Percentiles rank a stretch among this genome's conserved stretches.
phyloP scores from a whole-genome alignment of 1,140 invertebrate genomes.

The Alviniconcha marisindica region DNA sequence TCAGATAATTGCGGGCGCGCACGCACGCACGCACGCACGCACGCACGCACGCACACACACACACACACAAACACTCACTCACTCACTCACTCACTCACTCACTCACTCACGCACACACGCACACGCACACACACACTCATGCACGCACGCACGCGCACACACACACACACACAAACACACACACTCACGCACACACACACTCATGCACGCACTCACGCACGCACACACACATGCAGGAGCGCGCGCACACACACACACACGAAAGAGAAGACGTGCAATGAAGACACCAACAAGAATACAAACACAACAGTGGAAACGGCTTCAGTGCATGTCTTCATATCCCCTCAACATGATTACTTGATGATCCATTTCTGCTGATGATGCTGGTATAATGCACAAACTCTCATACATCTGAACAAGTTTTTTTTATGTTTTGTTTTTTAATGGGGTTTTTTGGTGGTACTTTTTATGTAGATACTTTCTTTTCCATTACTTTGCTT shows the following conservation, averaged over 20 bases:
- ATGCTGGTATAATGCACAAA: not conserved
- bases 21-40: not conserved
- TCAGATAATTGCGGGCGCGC: not conserved
- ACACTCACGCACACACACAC: not conserved
- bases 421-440: too few relatives aligned
- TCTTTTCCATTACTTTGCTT: too few relatives aligned
- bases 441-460: too few relatives aligned
- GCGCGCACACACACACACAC: too few relatives aligned
- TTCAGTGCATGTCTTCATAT: too few relatives aligned
- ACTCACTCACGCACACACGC: not conserved
- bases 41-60: not conserved
- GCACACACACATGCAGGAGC: too few relatives aligned
- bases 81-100: not conserved
- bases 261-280: too few relatives aligned
- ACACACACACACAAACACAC: conserved; percentile 12
- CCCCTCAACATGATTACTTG: too few relatives aligned
- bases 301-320: too few relatives aligned
- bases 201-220: not conserved
- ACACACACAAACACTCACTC: not conserved
- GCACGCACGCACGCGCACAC: not conserved
- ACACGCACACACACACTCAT: not conserved
- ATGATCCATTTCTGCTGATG: not conserved
- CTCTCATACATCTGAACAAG: not conserved
- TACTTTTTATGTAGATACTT: too few relatives aligned
- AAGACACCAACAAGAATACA: too few relatives aligned